These are phyloP conservation scores for Epizoanthus rinbou DNA, from an alignment of 92 coral and sea anemone species.

Conservation along the genomic window DNA sequence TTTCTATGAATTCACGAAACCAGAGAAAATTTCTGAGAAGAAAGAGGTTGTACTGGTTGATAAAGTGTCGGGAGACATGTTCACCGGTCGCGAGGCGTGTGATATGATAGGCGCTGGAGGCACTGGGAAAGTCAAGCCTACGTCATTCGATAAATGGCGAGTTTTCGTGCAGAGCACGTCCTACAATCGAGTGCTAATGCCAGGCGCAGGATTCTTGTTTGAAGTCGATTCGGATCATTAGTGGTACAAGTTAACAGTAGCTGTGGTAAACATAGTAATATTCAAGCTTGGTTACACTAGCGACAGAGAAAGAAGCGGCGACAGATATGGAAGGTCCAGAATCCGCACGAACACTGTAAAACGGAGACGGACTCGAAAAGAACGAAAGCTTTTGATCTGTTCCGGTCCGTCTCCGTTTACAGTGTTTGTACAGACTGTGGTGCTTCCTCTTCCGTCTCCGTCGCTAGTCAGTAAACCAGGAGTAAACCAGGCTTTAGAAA, in stretches of 20 bases:
- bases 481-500: too few relatives aligned
- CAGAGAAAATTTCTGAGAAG: constrained; percentile 95
- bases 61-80: constrained; percentile 92
- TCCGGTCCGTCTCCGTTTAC: too few relatives aligned
- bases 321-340: too few relatives aligned
- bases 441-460: too few relatives aligned
- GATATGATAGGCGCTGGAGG: constrained; percentile 97
- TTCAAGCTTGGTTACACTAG: too few relatives aligned
- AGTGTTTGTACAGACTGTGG: too few relatives aligned
- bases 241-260: not conserved
- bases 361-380: too few relatives aligned
- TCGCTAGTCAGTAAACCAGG: too few relatives aligned
- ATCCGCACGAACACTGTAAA: too few relatives aligned
- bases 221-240: constrained; percentile 92
- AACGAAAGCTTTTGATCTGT: too few relatives aligned
- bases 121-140: constrained; percentile 70
- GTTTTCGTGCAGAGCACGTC: constrained; percentile 99
- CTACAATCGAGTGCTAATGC: constrained; percentile 92
- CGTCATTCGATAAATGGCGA: constrained; percentile 92
- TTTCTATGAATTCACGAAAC: constrained; percentile 94
- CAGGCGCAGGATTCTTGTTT: constrained; percentile 88
- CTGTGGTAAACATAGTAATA: too few relatives aligned
- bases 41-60: constrained; percentile 93
- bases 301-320: too few relatives aligned
- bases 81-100: constrained; percentile 90